phyloP scores from a whole-genome alignment of 2,113 vertebrate species.

The Ceuthmochares aereus region DNA sequence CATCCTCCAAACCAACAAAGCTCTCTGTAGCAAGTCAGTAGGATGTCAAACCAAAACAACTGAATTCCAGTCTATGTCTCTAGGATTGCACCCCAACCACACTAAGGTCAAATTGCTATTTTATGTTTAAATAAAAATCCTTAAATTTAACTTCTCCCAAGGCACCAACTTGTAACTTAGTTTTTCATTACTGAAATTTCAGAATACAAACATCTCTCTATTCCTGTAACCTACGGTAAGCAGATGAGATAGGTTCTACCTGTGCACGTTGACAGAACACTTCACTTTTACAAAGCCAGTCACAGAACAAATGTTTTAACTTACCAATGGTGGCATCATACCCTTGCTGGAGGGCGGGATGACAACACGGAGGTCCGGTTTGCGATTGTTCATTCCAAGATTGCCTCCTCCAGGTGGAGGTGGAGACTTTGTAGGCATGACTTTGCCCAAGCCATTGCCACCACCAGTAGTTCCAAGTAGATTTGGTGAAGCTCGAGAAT shows the following conservation, averaged over 20 bases:
- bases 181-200: neutral
- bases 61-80: neutral
- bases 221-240: neutral
- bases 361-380: conserved; percentile 96
- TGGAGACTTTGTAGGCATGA: conserved; percentile 96
- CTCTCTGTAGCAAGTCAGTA: neutral
- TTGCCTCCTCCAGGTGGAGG: conserved; percentile 91
- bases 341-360: conserved; percentile 97
- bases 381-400: conserved; percentile 91
- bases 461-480: conserved; percentile 87
- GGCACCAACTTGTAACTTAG: neutral
- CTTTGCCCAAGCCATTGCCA: conserved; percentile 93
- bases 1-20: conserved; percentile 1
- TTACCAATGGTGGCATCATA: conserved; percentile 98
- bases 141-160: neutral
- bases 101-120: neutral
- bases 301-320: neutral
- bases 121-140: neutral
- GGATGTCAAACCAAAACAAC: neutral
- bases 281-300: neutral
- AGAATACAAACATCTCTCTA: neutral
- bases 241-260: neutral
- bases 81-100: neutral
- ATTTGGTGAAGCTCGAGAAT: conserved; percentile 92
- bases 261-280: neutral